Base-by-base conservation (phyloP, 2,797 vertebrate genomes). In the Heteromormyrus szaboi region DNA sequence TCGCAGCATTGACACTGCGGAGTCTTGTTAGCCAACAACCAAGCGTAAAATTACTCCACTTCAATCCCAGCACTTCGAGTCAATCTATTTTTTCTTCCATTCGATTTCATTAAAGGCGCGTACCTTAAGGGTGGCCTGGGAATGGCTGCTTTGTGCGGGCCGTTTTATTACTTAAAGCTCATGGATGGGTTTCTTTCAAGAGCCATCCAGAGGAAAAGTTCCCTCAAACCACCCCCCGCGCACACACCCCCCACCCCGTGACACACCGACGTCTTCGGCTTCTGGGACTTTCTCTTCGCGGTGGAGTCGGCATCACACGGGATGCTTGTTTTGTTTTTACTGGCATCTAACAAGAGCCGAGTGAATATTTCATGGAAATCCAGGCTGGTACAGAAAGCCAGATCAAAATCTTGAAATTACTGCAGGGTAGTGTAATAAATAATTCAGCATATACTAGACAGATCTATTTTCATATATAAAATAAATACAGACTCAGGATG, bases 11-110 rank as follows among this genome's bases (percentile, higher is more conserved):
- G 95, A 95, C 95, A 94, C 93, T 93, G 92, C 2, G 72, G 54
- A 2, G 91, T 91, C 95, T 94, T 95, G 93, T 95, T 95, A 96
- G 93, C 93, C 94, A 94, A 95, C 95, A 96, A 94, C 93, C 7
- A 92, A 96, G 95, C 92, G 0, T 96, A 95, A 96, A 96, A 96
- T 96, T 92, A 92, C 37, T 89, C 93, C 92, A 92, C 0, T 92
- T 91, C 92, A 93, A 93, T 94, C 90, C 91, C 88, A 89, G 87
- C 92, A 92, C 88, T 89, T 87, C 33, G 87, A 95, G 93, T 95
- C 95, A 96, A 94, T 96, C 94, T 93, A 83, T 90, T 85, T 88
- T 83, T 41, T 85, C 44, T 48, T 65, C 46, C n/a, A 51, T 81
- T 46, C 25, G 65, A 41, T 89, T 90, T 88, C 88, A 89, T 90